A percentile compares a stretch with the other conserved stretches of the same genome.
These are phyloP conservation scores for Gorilla gorilla DNA, from an alignment of 2,113 vertebrate species.

Conservation along the genomic window DNA sequence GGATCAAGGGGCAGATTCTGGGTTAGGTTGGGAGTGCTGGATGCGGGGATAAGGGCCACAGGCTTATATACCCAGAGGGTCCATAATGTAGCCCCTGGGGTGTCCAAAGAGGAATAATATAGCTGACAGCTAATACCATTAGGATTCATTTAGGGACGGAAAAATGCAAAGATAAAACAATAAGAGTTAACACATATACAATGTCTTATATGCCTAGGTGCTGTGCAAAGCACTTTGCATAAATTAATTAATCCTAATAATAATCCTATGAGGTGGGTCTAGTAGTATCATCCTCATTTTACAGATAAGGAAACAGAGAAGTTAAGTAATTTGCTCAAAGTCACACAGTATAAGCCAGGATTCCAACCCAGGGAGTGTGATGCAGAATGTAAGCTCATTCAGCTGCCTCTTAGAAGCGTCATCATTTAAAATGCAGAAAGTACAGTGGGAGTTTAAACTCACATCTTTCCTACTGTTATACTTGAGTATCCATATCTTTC, in stretches of 20 bases:
- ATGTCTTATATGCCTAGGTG: background rate
- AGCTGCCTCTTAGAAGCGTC: background rate
- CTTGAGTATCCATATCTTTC: background rate
- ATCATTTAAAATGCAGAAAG: background rate
- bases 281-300: background rate
- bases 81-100: background rate
- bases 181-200: background rate
- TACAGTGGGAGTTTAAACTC: background rate
- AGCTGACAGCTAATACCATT: background rate
- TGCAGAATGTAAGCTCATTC: background rate
- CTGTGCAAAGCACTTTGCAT: background rate
- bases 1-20: background rate
- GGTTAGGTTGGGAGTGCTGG: background rate
- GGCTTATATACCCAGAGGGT: background rate
- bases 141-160: background rate
- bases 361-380: background rate
- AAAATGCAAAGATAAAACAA: background rate
- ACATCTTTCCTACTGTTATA: background rate
- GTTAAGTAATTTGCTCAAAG: background rate
- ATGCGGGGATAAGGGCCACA: background rate
- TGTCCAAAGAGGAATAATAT: background rate
- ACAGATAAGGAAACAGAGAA: background rate
- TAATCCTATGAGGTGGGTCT: background rate
- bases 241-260: background rate
- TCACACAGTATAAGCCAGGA: background rate